Percentiles rank a stretch among this genome's conserved stretches.
These are phyloP conservation scores for Drosophila repleta DNA, from an alignment of 1,140 invertebrate genomes.

Conservation along the genomic window DNA sequence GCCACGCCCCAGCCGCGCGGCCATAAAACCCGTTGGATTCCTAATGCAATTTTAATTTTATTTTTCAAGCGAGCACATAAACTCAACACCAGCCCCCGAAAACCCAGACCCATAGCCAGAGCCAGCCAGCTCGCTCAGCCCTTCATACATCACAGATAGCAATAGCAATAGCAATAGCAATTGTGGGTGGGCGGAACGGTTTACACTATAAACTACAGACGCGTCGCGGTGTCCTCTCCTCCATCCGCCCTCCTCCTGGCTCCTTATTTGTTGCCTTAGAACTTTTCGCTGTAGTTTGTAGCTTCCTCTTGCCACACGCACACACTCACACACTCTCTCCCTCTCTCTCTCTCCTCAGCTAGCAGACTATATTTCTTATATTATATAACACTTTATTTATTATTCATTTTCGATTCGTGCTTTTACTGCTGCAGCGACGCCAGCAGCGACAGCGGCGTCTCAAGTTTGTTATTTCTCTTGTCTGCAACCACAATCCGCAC, in stretches of 20 bases:
- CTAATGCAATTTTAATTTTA: conserved; percentile 83
- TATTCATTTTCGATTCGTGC: conserved; percentile 82
- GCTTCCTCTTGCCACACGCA: conserved; percentile 15
- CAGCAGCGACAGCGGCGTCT: conserved; percentile 44
- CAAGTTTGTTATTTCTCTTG: conserved; percentile 82
- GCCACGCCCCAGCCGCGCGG: neutral
- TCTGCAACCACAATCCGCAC: conserved; percentile 68
- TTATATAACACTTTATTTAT: conserved; percentile 83
- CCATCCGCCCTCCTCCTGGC: neutral
- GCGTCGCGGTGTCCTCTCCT: conserved; percentile 2
- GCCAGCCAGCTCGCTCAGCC: neutral
- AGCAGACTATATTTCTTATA: conserved; percentile 76
- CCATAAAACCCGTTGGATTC: conserved; percentile 76
- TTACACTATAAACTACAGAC: conserved; percentile 42
- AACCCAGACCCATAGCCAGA: neutral
- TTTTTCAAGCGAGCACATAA: conserved; percentile 81
- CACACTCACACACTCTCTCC: conserved; percentile 1
- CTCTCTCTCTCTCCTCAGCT: conserved; percentile 25
- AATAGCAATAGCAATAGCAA: neutral
- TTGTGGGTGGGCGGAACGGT: neutral
- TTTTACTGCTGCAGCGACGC: conserved; percentile 61
- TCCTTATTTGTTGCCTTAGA: conserved; percentile 36
- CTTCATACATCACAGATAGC: conserved; percentile 24
- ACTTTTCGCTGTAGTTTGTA: conserved; percentile 57
- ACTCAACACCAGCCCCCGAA: conserved; percentile 43